These are phyloP conservation scores for Holacanthella duospinosa DNA, from an alignment of 2,888 invertebrate genomes.

Conservation along the genomic window DNA sequence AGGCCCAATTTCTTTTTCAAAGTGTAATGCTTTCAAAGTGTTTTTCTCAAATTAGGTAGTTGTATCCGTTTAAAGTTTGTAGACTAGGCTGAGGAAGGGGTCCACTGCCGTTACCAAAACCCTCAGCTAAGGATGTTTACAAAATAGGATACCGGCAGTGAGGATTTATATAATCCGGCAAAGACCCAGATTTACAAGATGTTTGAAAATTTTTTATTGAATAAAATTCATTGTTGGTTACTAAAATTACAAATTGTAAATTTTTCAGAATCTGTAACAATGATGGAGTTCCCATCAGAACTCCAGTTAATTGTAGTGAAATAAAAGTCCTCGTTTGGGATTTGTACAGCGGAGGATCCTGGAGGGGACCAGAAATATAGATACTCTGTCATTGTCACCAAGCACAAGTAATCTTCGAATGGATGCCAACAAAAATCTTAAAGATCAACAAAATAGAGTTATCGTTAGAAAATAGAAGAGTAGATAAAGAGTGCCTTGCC, in stretches of 20 bases:
- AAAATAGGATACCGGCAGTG: constrained; percentile 27
- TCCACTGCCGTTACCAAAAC: constrained; percentile 32
- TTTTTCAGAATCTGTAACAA: not conserved
- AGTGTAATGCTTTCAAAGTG: not conserved
- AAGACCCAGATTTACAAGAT: constrained; percentile 23
- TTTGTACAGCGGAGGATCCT: not conserved
- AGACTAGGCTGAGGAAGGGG: constrained; percentile 31
- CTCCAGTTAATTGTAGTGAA: not conserved
- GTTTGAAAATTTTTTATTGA: not conserved
- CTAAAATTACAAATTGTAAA: not conserved
- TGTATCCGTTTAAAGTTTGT: constrained; percentile 13
- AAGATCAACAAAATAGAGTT: not conserved
- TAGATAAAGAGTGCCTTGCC: constrained; percentile 7
- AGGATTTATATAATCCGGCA: constrained; percentile 23
- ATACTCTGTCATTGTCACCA: constrained; percentile 3
- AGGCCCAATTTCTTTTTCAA: not conserved
- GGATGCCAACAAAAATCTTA: constrained; percentile 11
- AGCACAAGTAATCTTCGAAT: not conserved
- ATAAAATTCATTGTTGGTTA: not conserved
- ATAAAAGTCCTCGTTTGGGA: not conserved
- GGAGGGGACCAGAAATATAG: not conserved
- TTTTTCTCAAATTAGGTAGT: not conserved
- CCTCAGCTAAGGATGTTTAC: constrained; percentile 24
- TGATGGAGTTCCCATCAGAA: not conserved
- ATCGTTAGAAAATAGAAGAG: not conserved